A percentile compares a stretch with the other conserved stretches of the same genome.
phyloP scores from a whole-genome alignment of 2,888 invertebrate species.

The Plusia festucae region DNA sequence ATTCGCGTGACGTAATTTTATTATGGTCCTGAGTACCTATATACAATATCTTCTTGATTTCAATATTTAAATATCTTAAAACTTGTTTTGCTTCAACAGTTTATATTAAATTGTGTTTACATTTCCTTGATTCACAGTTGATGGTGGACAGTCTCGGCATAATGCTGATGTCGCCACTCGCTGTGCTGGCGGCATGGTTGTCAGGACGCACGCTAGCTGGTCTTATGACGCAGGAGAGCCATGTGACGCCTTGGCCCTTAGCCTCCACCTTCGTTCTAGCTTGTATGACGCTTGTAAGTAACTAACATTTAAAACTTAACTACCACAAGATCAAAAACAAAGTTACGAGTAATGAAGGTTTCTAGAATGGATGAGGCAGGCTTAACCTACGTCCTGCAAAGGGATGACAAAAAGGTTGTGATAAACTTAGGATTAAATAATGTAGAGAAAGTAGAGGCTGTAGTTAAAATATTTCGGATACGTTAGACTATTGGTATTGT shows the following conservation, averaged over 20 bases:
- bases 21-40: too few species aligned
- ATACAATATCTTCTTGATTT: too few species aligned
- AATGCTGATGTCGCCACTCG: slow-evolving; percentile 85
- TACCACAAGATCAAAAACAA: not conserved
- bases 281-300: slow-evolving; percentile 85
- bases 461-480: not conserved
- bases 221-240: slow-evolving; percentile 79
- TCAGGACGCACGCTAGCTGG: slow-evolving; percentile 82
- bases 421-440: too few species aligned
- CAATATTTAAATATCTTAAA: too few species aligned
- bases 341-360: too few species aligned
- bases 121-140: slow-evolving; percentile 68
- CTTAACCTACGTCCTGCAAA: too few species aligned
- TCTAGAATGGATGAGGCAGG: too few species aligned
- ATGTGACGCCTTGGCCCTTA: slow-evolving; percentile 81
- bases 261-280: slow-evolving; percentile 85
- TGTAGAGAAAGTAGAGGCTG: too few species aligned
- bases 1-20: too few species aligned
- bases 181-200: slow-evolving; percentile 83
- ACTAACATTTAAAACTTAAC: not conserved
- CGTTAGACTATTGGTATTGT: not conserved
- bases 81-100: too few species aligned
- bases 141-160: slow-evolving; percentile 85
- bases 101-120: too few species aligned
- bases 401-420: too few species aligned